phyloP scores from a whole-genome alignment of 2,888 invertebrate genomes.

The Dicyrtomina minuta region DNA sequence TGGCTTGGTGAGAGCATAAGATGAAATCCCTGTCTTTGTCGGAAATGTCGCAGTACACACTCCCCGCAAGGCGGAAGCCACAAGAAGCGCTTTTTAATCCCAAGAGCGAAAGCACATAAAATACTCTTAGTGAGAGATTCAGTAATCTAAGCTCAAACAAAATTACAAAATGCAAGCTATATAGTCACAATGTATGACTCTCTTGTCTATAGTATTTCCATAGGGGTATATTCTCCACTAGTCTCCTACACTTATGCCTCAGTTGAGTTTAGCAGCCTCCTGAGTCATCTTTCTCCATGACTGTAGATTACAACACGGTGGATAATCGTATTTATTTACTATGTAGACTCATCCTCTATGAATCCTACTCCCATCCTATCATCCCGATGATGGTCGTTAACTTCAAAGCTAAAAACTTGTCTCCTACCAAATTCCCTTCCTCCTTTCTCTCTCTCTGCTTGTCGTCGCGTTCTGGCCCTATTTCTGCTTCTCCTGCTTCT shows the following conservation, averaged over 20 bases:
- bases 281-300: background rate
- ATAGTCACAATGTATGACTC: too few relatives aligned
- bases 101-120: slow-evolving; percentile 36
- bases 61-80: slow-evolving; percentile 14
- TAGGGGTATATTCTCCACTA: too few relatives aligned
- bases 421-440: background rate
- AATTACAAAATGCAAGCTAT: background rate
- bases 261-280: slow-evolving; percentile 4
- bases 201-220: too few relatives aligned
- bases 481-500: too few relatives aligned
- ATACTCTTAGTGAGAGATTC: slow-evolving; percentile 25
- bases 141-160: slow-evolving; percentile 22
- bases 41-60: slow-evolving; percentile 7
- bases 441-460: background rate
- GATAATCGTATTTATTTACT: slow-evolving; percentile 12
- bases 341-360: too few relatives aligned
- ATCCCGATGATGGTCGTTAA: slow-evolving; percentile 8
- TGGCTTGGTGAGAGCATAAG: background rate
- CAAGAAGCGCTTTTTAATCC: slow-evolving; percentile 39
- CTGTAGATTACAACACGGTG: background rate
- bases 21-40: slow-evolving; percentile 2
- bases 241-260: too few relatives aligned
- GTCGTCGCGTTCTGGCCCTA: too few relatives aligned
- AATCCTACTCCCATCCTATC: slow-evolving; percentile 1
- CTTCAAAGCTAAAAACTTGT: background rate